Conservation (phyloP, 92 coral and sea anemone genomes). For the Blastomussa wellsi region DNA sequence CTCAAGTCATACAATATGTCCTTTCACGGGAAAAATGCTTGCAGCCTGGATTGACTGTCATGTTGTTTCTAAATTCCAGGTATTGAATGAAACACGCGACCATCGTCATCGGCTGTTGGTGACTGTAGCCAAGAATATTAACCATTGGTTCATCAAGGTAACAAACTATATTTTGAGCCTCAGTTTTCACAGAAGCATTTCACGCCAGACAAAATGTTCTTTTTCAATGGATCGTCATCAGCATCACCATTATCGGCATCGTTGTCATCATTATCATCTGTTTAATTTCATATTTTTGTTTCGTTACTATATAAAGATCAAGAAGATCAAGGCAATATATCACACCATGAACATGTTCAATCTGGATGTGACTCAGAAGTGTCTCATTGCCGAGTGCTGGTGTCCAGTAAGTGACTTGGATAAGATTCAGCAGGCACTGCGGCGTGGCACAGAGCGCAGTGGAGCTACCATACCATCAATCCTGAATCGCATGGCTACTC, state of each 20-base stretch:
- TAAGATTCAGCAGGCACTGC: slow-evolving; percentile 84
- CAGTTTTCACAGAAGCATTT: too few relatives aligned
- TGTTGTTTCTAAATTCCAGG: slow-evolving; percentile 47
- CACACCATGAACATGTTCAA: slow-evolving; percentile 99
- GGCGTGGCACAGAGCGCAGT: slow-evolving; percentile 93
- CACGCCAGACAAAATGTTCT: too few relatives aligned
- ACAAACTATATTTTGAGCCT: background rate
- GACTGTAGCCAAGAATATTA: slow-evolving; percentile 91
- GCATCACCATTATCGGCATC: too few relatives aligned
- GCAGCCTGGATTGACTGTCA: background rate
- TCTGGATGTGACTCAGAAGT: slow-evolving; percentile 97
- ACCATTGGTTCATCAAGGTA: slow-evolving; percentile 96
- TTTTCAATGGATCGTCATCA: too few relatives aligned
- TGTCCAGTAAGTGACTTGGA: slow-evolving; percentile 97
- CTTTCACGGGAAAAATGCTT: too few relatives aligned
- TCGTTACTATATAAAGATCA: slow-evolving; percentile 53
- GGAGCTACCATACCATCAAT: slow-evolving; percentile 97
- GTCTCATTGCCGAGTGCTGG: slow-evolving; percentile 99
- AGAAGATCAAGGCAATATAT: slow-evolving; percentile 97
- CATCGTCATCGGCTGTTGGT: slow-evolving; percentile 85
- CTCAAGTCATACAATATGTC: too few relatives aligned
- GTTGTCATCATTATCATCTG: too few relatives aligned
- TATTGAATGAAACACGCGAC: slow-evolving; percentile 88
- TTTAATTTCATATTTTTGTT: too few relatives aligned
- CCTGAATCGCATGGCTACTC: slow-evolving; percentile 88